phyloP scores from a whole-genome alignment of 2,113 vertebrate species.

The Tenrec ecaudatus region DNA sequence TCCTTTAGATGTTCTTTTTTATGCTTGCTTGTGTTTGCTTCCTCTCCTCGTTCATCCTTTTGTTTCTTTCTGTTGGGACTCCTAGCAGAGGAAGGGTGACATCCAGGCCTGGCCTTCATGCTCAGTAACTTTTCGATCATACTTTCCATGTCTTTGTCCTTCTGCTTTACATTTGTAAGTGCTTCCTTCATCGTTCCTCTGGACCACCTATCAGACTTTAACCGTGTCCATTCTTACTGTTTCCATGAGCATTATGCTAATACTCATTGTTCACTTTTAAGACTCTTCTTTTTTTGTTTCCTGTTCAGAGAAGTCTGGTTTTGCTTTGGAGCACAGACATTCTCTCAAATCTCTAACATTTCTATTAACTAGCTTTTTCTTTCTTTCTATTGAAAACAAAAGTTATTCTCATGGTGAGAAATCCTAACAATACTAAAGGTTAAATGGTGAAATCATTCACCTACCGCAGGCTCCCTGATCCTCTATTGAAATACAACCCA shows the following conservation, averaged over 20 bases:
- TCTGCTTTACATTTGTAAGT: neutral
- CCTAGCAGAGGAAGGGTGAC: neutral
- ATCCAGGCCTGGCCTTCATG: neutral
- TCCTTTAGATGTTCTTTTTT: neutral
- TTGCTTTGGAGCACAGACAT: neutral
- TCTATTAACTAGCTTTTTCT: neutral
- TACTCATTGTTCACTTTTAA: neutral
- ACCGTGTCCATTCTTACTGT: too few relatives aligned
- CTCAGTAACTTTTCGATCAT: too few relatives aligned
- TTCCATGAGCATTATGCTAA: neutral
- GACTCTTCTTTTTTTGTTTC: neutral
- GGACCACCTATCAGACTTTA: neutral
- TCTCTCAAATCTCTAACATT: neutral
- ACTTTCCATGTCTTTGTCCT: neutral
- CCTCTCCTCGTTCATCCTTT: neutral
- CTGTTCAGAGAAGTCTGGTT: neutral
- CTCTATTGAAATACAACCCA: too few relatives aligned
- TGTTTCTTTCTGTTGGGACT: neutral
- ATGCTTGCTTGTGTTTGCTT: neutral
- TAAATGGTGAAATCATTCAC: too few relatives aligned
- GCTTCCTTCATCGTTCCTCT: neutral
- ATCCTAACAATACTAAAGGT: too few relatives aligned
- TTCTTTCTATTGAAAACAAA: neutral
- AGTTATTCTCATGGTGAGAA: too few relatives aligned
- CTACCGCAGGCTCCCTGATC: too few relatives aligned